Base-by-base conservation (phyloP, 2,888 invertebrate species). In the Sarcophaga variegata region DNA sequence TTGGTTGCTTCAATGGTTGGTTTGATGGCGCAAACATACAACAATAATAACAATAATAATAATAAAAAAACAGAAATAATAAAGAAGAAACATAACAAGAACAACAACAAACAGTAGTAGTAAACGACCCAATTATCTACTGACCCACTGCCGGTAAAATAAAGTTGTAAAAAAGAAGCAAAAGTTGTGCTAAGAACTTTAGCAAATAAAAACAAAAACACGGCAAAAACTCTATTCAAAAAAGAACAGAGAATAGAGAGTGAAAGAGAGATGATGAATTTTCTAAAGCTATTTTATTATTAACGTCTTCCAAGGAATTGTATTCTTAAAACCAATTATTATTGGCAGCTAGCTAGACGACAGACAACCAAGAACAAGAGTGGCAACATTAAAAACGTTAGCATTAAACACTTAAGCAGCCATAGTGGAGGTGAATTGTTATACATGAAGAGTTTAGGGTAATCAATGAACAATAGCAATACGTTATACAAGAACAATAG, bases 81-180 rank as follows among this genome's bases (percentile, higher is more conserved):
- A 54, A 37, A 37, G 37, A 37, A 37, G 22, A 76, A 11, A 54
- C 17, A 63, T 66, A 84, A 67, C 45, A 85, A 78, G 22, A 74
- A 84, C 59, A 67, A 63, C n/a, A 75, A 60, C 63, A 79, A 88
- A 72, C 77, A 81, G 37, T 2, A 37, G 75, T 78, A 89, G 89
- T 90, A 92, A 92, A 91, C 92, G 93, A 93, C 92, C 92, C 91
- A 92, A 92, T 93, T 92, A 91, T 92, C 93, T 91, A 92, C 92
- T 93, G 92, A 92, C 92, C 92, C 92, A 92, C 92, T 93, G 92
- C 89, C 89, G 81, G 67, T 78, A 81, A 87, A 83, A 84, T 72
- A 80, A 54, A 80, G 74, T 81, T 83, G 75, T 81, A 69, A 84
- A 69, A 79, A 72, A 84, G 72, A 79, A 72, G 77, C 79, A 87